A percentile compares a stretch with the other conserved stretches of the same genome.
Evolutionary conservation across 2,888 invertebrate genomes (phyloP).

Genomic region (Amphipyra tragopoginis): DNA sequence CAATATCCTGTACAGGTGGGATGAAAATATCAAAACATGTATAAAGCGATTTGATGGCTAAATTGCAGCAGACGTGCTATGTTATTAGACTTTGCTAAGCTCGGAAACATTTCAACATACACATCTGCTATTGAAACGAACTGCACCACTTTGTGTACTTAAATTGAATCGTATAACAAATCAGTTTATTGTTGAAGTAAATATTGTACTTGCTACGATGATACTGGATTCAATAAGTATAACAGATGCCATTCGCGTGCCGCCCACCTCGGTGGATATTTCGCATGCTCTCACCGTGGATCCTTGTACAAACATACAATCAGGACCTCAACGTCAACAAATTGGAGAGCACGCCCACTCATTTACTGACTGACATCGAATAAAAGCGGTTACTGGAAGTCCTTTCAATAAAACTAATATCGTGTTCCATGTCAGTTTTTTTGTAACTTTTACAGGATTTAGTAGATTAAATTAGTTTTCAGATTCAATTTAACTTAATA

Average conservation of each 20-base stretch:
- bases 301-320: slow-evolving; percentile 79
- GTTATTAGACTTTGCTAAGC: slow-evolving; percentile 15
- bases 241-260: slow-evolving; percentile 71
- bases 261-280: slow-evolving; percentile 72
- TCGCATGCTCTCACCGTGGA: slow-evolving; percentile 72
- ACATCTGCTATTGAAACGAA: slow-evolving; percentile 3
- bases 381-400: slow-evolving; percentile 50
- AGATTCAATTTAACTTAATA: slow-evolving; percentile 1
- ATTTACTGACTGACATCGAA: slow-evolving; percentile 64
- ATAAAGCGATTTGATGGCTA: slow-evolving; percentile 41
- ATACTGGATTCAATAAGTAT: slow-evolving; percentile 69
- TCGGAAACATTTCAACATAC: slow-evolving; percentile 25
- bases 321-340: slow-evolving; percentile 81
- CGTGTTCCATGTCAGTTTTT: slow-evolving; percentile 11
- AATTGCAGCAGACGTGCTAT: slow-evolving; percentile 27
- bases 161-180: slow-evolving; percentile 42
- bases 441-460: slow-evolving; percentile 7
- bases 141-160: slow-evolving; percentile 8
- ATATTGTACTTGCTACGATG: slow-evolving; percentile 66
- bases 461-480: slow-evolving; percentile 12
- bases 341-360: slow-evolving; percentile 81
- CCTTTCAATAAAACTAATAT: slow-evolving; percentile 30
- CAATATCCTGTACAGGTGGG: slow-evolving; percentile 40
- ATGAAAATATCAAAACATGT: slow-evolving; percentile 41
- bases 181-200: slow-evolving; percentile 57